Evolutionary conservation across 2,797 vertebrate species (phyloP), one percentile per base, ranked within the genome.

Genomic region (Peromyscus nudipes): DNA sequence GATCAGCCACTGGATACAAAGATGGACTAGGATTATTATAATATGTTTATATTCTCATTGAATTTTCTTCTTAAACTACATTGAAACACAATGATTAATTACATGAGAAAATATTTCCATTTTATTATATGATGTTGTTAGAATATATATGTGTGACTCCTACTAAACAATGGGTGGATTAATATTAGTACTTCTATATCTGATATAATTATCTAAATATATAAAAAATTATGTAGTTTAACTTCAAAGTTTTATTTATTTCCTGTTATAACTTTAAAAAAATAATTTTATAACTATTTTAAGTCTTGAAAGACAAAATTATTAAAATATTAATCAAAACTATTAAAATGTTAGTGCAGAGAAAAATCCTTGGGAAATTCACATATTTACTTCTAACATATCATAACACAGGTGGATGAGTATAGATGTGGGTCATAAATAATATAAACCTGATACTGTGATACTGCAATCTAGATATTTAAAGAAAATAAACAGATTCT

Each of bases 311-410:
- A 43, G 10, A n/a, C 67, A 3, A 86, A 40, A 8, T 77, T 69
- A 93, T 77, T 67, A 92, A 27, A n/a, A 64, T 96, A 57, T 82
- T 69, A 96, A 92, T 19, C 11, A 46, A n/a, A 88, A 21, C 13
- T 67, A 52, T 21, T 79, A 73, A 93, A 67, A 46, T 34, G 0
- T 1, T 43, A 52, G 5, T 80, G 16, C 34, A 46, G 19, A 86
- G 12, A 64, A 75, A 67, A 73, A 73, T 86, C 37, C 4, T 64
- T 89, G 64, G 19, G 62, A 64, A 85, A 57, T 94, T 37, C 12
- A 87, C 2, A 86, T 6, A 55, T 88, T 95, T 89, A 49, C 4
- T 77, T 82, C 64, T 93, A 9, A 67, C 14, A 73, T 65, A 77
- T 89, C 19, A 52, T 5, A 52, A 0, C 23, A 88, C 12, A 93